Conservation (phyloP, 2,888 invertebrate species). For the Eugnorisma glareosa region DNA sequence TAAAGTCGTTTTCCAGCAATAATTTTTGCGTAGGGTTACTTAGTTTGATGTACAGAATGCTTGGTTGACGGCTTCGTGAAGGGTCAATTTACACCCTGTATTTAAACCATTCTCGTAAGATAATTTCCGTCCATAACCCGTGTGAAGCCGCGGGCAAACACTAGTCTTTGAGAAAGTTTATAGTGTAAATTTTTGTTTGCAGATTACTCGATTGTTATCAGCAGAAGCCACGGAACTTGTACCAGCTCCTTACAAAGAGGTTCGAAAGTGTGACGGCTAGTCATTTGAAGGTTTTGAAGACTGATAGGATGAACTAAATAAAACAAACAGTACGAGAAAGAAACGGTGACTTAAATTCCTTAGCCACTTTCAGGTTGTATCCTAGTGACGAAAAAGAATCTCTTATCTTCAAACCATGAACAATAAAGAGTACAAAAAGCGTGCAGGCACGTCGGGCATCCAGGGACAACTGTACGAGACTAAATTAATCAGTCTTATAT, state of each 20-base stretch:
- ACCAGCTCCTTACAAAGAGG: background rate
- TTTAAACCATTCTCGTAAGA: too few species aligned
- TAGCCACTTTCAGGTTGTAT: background rate
- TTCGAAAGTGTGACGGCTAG: background rate
- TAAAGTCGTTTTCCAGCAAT: too few species aligned
- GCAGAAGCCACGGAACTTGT: background rate
- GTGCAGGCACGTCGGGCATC: too few species aligned
- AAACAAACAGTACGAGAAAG: background rate
- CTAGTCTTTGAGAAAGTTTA: background rate
- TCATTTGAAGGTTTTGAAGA: background rate
- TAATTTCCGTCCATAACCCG: background rate
- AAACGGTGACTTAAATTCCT: background rate
- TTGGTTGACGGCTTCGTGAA: too few species aligned
- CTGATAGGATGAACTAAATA: background rate
- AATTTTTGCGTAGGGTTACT: too few species aligned
- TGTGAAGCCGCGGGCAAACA: background rate
- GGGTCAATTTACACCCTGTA: too few species aligned
- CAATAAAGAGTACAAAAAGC: background rate
- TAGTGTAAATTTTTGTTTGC: background rate
- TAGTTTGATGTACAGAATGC: too few species aligned
- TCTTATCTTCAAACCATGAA: slow-evolving; percentile 4
- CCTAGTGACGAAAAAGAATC: background rate
- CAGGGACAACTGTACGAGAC: slow-evolving; percentile 62
- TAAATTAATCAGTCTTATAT: slow-evolving; percentile 55
- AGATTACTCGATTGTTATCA: background rate